These are phyloP conservation scores for Notiomystis cincta DNA, from an alignment of 2,113 vertebrate genomes.

Conservation along the genomic window DNA sequence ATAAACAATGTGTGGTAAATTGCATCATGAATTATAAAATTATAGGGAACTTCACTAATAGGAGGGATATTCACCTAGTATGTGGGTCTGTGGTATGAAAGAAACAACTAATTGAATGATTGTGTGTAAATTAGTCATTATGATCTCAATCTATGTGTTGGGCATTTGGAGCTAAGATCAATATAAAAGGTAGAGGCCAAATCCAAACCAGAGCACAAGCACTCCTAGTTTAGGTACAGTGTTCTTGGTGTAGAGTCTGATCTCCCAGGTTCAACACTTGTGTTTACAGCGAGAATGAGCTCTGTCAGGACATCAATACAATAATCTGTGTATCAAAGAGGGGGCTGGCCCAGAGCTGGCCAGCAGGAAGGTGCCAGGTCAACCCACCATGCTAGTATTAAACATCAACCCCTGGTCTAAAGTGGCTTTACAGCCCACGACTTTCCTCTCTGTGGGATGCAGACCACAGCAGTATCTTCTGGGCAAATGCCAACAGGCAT, in stretches of 20 bases:
- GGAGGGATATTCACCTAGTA: not conserved
- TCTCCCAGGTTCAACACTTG: not conserved
- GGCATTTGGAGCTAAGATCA: not conserved
- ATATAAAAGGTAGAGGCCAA: not conserved
- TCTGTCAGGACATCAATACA: not conserved
- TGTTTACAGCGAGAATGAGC: not conserved
- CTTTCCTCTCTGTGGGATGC: not conserved
- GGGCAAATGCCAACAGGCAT: not conserved
- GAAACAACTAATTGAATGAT: not conserved
- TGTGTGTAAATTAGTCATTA: not conserved
- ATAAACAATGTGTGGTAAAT: not conserved
- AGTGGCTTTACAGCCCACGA: not conserved
- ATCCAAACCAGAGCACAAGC: not conserved
- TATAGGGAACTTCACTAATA: not conserved
- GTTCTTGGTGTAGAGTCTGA: not conserved
- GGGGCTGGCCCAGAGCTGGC: not conserved
- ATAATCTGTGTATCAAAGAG: not conserved
- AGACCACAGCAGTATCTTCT: not conserved
- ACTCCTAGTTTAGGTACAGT: not conserved
- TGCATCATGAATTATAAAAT: not conserved
- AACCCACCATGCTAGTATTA: not conserved
- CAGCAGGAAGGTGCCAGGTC: not conserved
- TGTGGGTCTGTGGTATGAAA: not conserved
- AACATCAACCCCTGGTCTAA: not conserved
- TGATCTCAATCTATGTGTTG: rapidly evolving